These are phyloP conservation scores for Cancer borealis DNA, from an alignment of 2,888 invertebrate genomes.

Conservation along the genomic window DNA sequence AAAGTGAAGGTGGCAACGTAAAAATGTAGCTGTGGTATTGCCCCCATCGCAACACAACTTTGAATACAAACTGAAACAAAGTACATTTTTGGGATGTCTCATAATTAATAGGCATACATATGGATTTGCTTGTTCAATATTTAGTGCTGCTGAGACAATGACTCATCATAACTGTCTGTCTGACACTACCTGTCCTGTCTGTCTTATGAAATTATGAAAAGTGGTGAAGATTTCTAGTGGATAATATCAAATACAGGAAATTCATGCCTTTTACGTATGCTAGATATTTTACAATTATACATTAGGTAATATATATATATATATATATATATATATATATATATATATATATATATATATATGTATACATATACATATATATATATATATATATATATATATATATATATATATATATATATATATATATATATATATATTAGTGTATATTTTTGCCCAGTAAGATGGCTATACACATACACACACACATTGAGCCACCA, in stretches of 20 bases:
- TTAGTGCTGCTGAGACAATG: not conserved
- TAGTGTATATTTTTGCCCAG: not conserved
- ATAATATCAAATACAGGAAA: not conserved
- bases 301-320: constrained; percentile 29
- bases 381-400: constrained; percentile 25
- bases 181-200: not conserved
- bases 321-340: constrained; percentile 47
- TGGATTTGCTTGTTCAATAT: not conserved
- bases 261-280: not conserved
- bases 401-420: constrained; percentile 53
- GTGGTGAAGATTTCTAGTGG: not conserved
- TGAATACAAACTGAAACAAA: not conserved
- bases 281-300: not conserved
- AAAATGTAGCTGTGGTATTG: not conserved
- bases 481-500: too few species aligned
- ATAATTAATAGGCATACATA: not conserved
- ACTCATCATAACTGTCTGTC: not conserved
- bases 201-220: too few species aligned
- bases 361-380: constrained; percentile 39
- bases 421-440: constrained; percentile 46
- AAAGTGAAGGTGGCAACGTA: not conserved
- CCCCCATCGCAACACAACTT: not conserved
- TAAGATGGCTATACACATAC: not conserved
- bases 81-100: not conserved
- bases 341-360: constrained; percentile 49